Evolutionary conservation across 2,888 invertebrate genomes (phyloP).

Genomic region (Oscheius sp.): DNA sequence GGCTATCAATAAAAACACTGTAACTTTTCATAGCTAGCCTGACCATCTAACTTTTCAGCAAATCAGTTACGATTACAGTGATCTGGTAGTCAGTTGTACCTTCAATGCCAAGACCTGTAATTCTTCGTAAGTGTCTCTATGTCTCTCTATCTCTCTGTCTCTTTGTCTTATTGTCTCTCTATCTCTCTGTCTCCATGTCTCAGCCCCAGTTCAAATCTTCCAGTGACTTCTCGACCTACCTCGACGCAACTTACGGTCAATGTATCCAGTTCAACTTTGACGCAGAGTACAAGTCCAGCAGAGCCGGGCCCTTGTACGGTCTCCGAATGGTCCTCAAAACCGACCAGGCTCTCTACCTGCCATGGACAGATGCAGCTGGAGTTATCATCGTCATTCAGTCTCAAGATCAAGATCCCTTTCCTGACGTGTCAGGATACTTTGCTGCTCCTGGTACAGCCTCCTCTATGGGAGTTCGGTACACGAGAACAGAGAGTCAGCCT

Average conservation of each 20-base stretch:
- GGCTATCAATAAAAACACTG: background rate
- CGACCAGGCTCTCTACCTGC: constrained; percentile 50
- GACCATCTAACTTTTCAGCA: background rate
- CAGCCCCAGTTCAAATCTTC: constrained; percentile 32
- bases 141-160: no score
- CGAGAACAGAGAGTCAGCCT: constrained; percentile 69
- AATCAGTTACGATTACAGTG: constrained; percentile 62
- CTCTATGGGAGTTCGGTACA: constrained; percentile 68
- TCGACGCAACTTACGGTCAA: constrained; percentile 65
- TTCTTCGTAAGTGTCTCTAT: constrained; percentile 42
- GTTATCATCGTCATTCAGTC: constrained; percentile 74
- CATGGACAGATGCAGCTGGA: constrained; percentile 73
- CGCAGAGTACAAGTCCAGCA: constrained; percentile 41
- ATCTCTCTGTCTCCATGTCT: no score
- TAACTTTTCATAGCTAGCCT: background rate
- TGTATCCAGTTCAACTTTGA: constrained; percentile 53
- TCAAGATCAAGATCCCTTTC: constrained; percentile 60
- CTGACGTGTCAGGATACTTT: constrained; percentile 62
- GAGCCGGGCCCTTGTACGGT: constrained; percentile 73
- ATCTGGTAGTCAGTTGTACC: constrained; percentile 69
- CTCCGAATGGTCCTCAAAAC: constrained; percentile 64
- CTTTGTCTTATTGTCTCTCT: no score
- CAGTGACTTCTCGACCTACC: constrained; percentile 74
- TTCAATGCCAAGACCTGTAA: constrained; percentile 69
- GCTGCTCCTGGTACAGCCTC: constrained; percentile 64